phyloP scores from a whole-genome alignment of 64 coral and sea anemone species.

The Acropora tenuis region DNA sequence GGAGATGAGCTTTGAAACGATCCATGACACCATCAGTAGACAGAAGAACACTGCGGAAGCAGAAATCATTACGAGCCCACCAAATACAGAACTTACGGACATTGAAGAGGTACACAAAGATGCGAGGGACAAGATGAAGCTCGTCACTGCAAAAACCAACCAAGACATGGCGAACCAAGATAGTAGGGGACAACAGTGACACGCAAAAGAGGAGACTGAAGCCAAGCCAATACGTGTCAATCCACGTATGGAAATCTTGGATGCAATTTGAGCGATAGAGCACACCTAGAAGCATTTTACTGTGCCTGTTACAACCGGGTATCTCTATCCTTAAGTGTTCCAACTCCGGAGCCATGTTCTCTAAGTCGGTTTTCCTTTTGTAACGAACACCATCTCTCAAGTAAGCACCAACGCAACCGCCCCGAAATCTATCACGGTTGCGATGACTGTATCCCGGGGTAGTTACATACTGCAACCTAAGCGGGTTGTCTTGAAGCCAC shows the following conservation, averaged over 20 bases:
- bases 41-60: too few species aligned
- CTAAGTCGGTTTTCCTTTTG: conserved; percentile 57
- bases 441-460: conserved; percentile 46
- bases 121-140: too few species aligned
- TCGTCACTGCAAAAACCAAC: too few species aligned
- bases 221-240: not conserved
- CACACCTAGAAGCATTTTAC: conserved; percentile 49
- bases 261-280: conserved; percentile 42
- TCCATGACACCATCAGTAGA: too few species aligned
- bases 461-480: conserved; percentile 42
- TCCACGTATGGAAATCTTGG: conserved; percentile 7
- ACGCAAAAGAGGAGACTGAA: too few species aligned
- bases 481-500: conserved; percentile 68
- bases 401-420: conserved; percentile 63
- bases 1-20: too few species aligned
- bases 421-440: conserved; percentile 22
- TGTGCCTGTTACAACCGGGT: conserved; percentile 54
- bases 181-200: too few species aligned
- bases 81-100: too few species aligned
- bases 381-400: conserved; percentile 21
- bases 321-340: conserved; percentile 75
- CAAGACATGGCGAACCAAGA: too few species aligned
- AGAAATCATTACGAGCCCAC: too few species aligned
- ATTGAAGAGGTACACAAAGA: too few species aligned
- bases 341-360: conserved; percentile 29